Evolutionary conservation across 2,888 invertebrate species (phyloP).

Genomic region (Melanchra persicariae): DNA sequence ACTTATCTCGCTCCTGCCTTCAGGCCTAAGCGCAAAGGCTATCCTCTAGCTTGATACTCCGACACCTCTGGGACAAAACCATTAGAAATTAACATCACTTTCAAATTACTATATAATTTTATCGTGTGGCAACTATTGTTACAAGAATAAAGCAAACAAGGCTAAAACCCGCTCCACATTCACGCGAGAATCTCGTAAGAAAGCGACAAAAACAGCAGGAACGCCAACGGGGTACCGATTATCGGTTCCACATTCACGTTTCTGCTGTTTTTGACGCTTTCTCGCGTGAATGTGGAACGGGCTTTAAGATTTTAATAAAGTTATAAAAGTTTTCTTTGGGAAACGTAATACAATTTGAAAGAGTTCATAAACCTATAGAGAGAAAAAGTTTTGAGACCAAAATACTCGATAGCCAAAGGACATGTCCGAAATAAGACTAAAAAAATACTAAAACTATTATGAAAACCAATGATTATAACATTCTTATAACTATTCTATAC

Average conservation of each 20-base stretch:
- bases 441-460: not conserved
- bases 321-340: not conserved
- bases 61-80: slow-evolving; percentile 22
- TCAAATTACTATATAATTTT: slow-evolving; percentile 10
- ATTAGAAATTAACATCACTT: not conserved
- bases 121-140: slow-evolving; percentile 22
- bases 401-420: not conserved
- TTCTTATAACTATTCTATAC: slow-evolving; percentile 35
- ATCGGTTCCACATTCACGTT: too few relatives aligned
- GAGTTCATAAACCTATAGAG: not conserved
- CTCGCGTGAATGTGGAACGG: too few relatives aligned
- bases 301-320: not conserved
- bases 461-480: not conserved
- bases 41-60: slow-evolving; percentile 33
- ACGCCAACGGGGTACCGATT: too few relatives aligned
- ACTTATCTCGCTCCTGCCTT: slow-evolving; percentile 12
- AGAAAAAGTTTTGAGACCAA: slow-evolving; percentile 5
- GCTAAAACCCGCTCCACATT: too few relatives aligned
- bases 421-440: not conserved
- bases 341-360: not conserved
- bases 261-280: too few relatives aligned
- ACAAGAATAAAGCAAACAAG: slow-evolving; percentile 16
- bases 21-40: slow-evolving; percentile 1
- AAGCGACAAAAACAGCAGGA: too few relatives aligned
- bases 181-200: too few relatives aligned